These are phyloP conservation scores for Periophthalmodon schlosseri DNA, from an alignment of 2,113 vertebrate genomes.

Conservation along the genomic window DNA sequence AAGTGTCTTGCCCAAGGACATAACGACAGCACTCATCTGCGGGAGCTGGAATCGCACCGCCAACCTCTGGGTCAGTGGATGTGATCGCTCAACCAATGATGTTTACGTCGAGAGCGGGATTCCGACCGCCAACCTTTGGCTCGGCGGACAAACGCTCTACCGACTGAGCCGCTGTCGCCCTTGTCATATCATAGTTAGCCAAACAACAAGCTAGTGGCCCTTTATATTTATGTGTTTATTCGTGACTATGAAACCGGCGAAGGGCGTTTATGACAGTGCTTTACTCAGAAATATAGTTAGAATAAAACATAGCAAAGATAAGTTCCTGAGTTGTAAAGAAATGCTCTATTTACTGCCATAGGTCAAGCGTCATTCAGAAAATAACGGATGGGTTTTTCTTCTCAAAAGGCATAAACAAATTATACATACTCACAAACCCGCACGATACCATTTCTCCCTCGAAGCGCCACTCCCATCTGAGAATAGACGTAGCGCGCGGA, in stretches of 20 bases:
- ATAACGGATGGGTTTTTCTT: not conserved
- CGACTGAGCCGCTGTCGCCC: too few relatives aligned
- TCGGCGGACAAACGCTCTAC: too few relatives aligned
- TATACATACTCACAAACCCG: not conserved
- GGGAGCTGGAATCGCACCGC: too few relatives aligned
- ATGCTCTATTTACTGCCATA: slow-evolving; percentile 40
- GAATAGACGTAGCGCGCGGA: slow-evolving; percentile 7
- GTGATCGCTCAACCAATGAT: too few relatives aligned
- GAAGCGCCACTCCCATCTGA: slow-evolving; percentile 12
- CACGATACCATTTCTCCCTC: slow-evolving; percentile 12
- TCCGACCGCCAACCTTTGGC: too few relatives aligned
- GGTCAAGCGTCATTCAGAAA: slow-evolving; percentile 27
- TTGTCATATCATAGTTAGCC: too few relatives aligned
- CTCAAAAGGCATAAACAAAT: slow-evolving; percentile 9
- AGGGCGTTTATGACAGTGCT: not conserved
- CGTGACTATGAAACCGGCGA: not conserved
- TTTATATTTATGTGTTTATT: too few relatives aligned
- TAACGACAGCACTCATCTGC: too few relatives aligned
- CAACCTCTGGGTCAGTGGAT: too few relatives aligned
- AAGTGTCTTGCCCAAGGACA: too few relatives aligned
- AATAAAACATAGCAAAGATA: not conserved
- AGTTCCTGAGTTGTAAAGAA: slow-evolving; percentile 13
- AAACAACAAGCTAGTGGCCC: too few relatives aligned
- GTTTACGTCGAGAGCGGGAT: too few relatives aligned
- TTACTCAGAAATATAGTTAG: not conserved